A percentile compares a stretch with the other conserved stretches of the same genome.
Evolutionary conservation across 2,113 vertebrate genomes (phyloP).

Genomic region (Clarias gariepinus): DNA sequence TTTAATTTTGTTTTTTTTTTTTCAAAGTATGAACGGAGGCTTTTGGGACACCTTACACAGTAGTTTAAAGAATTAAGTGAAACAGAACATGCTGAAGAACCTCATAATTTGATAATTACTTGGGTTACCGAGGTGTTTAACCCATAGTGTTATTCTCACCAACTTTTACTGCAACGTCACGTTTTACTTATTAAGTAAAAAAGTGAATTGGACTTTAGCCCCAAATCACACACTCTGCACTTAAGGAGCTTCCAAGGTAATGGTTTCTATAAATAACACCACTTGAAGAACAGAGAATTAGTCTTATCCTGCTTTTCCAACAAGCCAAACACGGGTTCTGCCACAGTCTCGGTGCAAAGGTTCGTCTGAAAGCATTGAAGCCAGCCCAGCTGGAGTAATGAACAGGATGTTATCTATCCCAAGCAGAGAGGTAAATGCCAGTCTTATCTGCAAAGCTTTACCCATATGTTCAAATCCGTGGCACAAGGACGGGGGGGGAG

Average conservation of each 20-base stretch:
- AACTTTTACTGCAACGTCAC: background rate
- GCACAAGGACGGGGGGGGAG: conserved; percentile 59
- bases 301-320: conserved; percentile 44
- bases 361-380: conserved; percentile 57
- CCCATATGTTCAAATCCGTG: conserved; percentile 74
- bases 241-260: conserved; percentile 1
- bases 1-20: too few species aligned
- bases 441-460: conserved; percentile 73
- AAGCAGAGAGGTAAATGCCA: conserved; percentile 67
- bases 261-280: conserved; percentile 40
- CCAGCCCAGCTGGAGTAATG: conserved; percentile 63
- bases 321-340: conserved; percentile 44
- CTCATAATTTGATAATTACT: background rate
- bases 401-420: conserved; percentile 70
- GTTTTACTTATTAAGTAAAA: conserved; percentile 17
- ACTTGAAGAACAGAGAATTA: conserved; percentile 48
- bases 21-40: too few species aligned
- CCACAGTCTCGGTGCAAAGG: conserved; percentile 44
- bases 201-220: conserved; percentile 16
- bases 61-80: background rate
- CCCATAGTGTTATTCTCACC: too few species aligned
- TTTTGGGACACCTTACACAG: too few species aligned
- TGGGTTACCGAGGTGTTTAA: background rate
- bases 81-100: background rate
- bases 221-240: conserved; percentile 16